Evolutionary conservation across 2,888 invertebrate genomes (phyloP), one percentile per base, ranked within the genome.

Genomic region (Thelaira solivaga): DNA sequence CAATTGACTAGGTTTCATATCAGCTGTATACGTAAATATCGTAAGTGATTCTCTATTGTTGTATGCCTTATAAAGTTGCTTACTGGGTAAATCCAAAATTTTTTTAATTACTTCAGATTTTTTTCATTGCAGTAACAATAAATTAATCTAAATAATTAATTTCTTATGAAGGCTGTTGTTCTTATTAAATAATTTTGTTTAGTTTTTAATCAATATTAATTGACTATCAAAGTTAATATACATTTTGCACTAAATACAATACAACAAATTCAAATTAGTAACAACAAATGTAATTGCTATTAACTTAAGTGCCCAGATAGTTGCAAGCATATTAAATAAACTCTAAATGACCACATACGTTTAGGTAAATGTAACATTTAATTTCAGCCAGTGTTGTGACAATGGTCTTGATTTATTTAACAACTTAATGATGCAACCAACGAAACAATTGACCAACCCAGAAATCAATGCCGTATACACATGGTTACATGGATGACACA

Each of bases 401-500:
- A 57, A 49, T 41, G 29, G 55, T 57, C 62, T 68, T 77, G 77
- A 77, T 77, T 77, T 77, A 77, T 77, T 77, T 77, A 39, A 77
- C 73, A 77, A 77, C 73, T 77, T 73, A 73, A 77, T 77, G 77
- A 68, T 73, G 73, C 67, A 61, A 67, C 69, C 59, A 57, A 49
- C 39, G 20, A 55, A 71, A 51, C 41, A 45, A 72, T 29, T 10
- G 45, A 47, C 62, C 72, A 64, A 55, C 55, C 62, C 72, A 64
- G 45, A 64, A 55, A 62, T 64, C 62, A 49, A 39, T 59, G 36
- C 29, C 55, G 39, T 39, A 47, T 51, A 24, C 61, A 68, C 53
- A 61, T 65, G 59, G 55, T 71, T 49, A 43, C 49, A 77, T 62
- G 59, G 47, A 68, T 73, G 77, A 68, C 68, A 68, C 43, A 49